Evolutionary conservation across 2,113 vertebrate species (phyloP).

Genomic region (Bubo blakistoni): DNA sequence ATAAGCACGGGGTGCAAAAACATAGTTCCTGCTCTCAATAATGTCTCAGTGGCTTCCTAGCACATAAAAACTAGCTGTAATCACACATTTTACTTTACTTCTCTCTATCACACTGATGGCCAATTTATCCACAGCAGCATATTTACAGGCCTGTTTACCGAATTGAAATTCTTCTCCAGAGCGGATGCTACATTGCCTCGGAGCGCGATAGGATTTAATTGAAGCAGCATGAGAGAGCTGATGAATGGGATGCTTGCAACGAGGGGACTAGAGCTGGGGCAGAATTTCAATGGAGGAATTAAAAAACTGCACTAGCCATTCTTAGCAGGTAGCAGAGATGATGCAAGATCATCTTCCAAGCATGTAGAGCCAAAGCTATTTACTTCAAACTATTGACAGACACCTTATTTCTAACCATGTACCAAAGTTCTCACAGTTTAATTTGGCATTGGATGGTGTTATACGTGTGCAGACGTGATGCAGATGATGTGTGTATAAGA

Average conservation of each 20-base stretch:
- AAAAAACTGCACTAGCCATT: not conserved
- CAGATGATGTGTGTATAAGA: accelerated
- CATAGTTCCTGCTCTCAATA: slow-evolving; percentile 14
- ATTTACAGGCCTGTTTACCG: slow-evolving; percentile 61
- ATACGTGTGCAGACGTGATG: not conserved
- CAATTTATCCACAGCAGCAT: slow-evolving; percentile 70
- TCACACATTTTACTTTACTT: slow-evolving; percentile 59
- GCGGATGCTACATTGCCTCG: slow-evolving; percentile 33
- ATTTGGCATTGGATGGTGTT: not conserved
- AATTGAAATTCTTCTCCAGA: slow-evolving; percentile 60
- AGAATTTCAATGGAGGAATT: slow-evolving; percentile 62
- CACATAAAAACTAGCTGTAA: slow-evolving; percentile 62
- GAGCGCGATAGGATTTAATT: slow-evolving; percentile 65
- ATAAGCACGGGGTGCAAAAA: slow-evolving; percentile 5
- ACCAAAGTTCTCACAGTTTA: not conserved
- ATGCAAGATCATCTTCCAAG: not conserved
- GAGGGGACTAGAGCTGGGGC: not conserved
- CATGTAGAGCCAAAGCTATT: not conserved
- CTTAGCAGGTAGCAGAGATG: not conserved
- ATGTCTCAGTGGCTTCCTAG: slow-evolving; percentile 43
- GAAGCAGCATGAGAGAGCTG: slow-evolving; percentile 62
- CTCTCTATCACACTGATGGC: slow-evolving; percentile 64
- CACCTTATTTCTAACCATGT: not conserved
- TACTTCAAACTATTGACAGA: not conserved
- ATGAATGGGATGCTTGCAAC: slow-evolving; percentile 56